Base-by-base conservation (phyloP, 2,113 vertebrate species). In the Grantiella picta region DNA sequence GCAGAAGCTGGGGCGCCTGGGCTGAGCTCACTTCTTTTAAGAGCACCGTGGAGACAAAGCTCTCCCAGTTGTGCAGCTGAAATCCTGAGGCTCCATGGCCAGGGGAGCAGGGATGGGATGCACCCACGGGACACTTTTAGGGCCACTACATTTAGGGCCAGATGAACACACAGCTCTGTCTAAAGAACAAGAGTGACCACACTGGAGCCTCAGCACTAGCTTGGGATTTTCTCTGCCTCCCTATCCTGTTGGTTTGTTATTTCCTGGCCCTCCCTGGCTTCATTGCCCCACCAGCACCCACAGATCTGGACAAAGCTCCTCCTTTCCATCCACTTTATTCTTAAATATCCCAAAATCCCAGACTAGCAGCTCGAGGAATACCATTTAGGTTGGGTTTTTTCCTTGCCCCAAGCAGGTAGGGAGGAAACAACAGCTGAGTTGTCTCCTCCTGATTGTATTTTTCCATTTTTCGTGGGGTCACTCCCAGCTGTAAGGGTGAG, bases 381-480 rank as follows among this genome's bases (percentile, higher is more conserved):
- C 42, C 22, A 45, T 61, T 38, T 29, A 10, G 10, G 12, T 83
- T 80, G 89, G 15, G 2, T 4, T 49, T 59, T 56, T 40, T 2
- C 6, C 42, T 66, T 52, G 4, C 2, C 12, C 24, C 53, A 13
- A 36, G 38, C 59, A 89, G 79, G 45, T 31, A 3, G 49, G 19
- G 49, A 90, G 79, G 50, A 93, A 89, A 42, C 28, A 69, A 38
- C 53, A 86, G 70, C 84, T 90, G n/a, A 52, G 63, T 10, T 56
- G 20, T 80, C 81, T 87, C 44, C 49, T 87, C 64, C 65, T 68
- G 65, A 21, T 28, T 9, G n/a, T 11, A 42, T 42, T 95, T 93
- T 83, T 53, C 49, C 56, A 61, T 42, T 57, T 64, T n/a, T 17
- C 42, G 8, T 12, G 38, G 61, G 73, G 20, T 42, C 4, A 22